Base-by-base conservation (phyloP, 2,888 invertebrate genomes). In the Diarsia rubi region DNA sequence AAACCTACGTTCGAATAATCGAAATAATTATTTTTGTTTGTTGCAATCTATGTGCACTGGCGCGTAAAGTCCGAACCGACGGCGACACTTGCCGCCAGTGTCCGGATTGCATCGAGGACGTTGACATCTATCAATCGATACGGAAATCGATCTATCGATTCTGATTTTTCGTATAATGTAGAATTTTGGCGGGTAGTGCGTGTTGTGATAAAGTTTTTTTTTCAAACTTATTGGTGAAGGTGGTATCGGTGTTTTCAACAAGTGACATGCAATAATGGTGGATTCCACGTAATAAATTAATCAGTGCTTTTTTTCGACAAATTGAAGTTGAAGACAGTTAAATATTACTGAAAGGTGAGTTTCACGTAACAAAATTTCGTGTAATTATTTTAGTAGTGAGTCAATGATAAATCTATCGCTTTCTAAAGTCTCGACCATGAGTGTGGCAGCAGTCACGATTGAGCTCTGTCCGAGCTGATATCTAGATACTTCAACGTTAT, bases 371-470 rank as follows among this genome's bases (percentile, higher is more conserved):
- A 88, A 91, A 90, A 88, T 89, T 88, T 89, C 88, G 85, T 86
- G 27, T 83, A 90, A 89, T 88, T 87, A 84, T 90, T 90, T 90
- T 89, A 88, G 86, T 89, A 75, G 89, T 91, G 89, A 92, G 90
- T 91, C 93, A 94, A 94, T 94, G 92, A 92, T 93, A 93, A 93
- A 92, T 92, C 88, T 91, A 92, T 92, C 94, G 95, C 96, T 96
- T 96, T 96, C 96, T 95, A 96, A 94, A 95, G 93, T 89, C 86
- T 89, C 94, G 96, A 91, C 96, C 96, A 94, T 96, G 96, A 95
- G 95, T 95, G 94, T 93, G 93, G 91, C 91, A 88, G 90, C 90
- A 90, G 94, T 93, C 93, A 94, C 94, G 93, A 94, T 88, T 83
- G 90, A 86, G 87, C 90, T 91, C 91, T 92, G 92, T 90, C 83